phyloP scores from a whole-genome alignment of 2,888 invertebrate genomes.

The Cancer borealis region DNA sequence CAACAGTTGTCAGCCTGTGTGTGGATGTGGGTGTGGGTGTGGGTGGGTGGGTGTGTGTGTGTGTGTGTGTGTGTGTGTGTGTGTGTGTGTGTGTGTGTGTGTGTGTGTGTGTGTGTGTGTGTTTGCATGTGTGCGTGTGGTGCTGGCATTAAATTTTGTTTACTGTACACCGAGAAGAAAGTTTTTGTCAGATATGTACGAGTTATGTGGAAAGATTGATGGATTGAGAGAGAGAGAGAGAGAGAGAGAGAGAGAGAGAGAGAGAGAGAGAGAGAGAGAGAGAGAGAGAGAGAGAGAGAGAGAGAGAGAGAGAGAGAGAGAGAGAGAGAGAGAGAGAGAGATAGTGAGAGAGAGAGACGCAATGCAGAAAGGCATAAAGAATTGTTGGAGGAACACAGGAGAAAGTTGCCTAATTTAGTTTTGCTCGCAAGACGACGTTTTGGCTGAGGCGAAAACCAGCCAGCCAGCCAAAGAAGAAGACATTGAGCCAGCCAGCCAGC shows the following conservation, averaged over 20 bases:
- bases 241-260: constrained; percentile 20
- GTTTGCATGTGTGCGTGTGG: neutral
- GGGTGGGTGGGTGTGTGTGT: neutral
- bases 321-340: neutral
- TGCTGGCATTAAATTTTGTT: neutral
- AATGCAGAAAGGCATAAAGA: neutral
- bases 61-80: constrained; percentile 18
- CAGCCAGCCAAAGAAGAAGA: neutral
- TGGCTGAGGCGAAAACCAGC: neutral
- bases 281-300: constrained; percentile 14
- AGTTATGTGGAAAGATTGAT: too few relatives aligned
- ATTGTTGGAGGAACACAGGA: neutral
- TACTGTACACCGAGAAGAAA: neutral
- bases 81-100: constrained; percentile 2
- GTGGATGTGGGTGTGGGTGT: neutral
- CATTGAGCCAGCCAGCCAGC: neutral
- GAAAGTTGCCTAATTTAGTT: neutral
- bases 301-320: constrained; percentile 3
- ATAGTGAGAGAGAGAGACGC: too few relatives aligned
- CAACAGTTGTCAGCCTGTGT: constrained; percentile 1
- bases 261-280: constrained; percentile 20
- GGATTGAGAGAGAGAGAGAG: neutral
- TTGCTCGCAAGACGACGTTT: neutral
- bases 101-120: constrained; percentile 5
- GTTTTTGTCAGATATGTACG: neutral